Evolutionary conservation across 2,113 vertebrate species (phyloP), one percentile per base, ranked within the genome.

Genomic region (Larimichthys crocea): DNA sequence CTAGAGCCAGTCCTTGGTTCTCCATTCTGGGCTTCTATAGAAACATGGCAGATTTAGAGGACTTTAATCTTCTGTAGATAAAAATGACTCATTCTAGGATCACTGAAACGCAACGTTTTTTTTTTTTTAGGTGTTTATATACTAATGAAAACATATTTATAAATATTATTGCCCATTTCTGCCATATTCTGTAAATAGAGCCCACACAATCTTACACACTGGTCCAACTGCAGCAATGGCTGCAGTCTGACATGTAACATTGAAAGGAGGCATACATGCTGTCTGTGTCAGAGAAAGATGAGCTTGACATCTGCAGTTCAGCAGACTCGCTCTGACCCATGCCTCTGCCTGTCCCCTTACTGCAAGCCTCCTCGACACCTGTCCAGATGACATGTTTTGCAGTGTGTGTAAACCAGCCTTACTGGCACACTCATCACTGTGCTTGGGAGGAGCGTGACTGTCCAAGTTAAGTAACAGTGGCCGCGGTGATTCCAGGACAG

Each of bases 271-370:
- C 79, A 80, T 52, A 63, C 72, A 75, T 53, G 75, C 74, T 42
- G 50, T 56, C 22, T 44, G 72, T 67, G 84, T 85, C 82, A 77
- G 66, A 86, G 73, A 89, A 68, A 88, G 78, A 86, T 84, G 74
- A 84, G 52, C 48, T 50, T 91, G 86, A 90, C 88, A 87, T 91
- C 73, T 89, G 85, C 78, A 83, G 88, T 86, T 84, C 80, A 84
- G 66, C 66, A 85, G 72, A 69, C 79, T 83, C 55, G 60, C 40
- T 77, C 61, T 85, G 83, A 80, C 82, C 85, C 66, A 31, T 76
- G 75, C 48, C 70, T 83, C 52, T 63, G 61, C 68, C 79, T 74
- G 67, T 76, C 80, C 77, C 63, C 67, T 79, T 64, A 74, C 35
- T 85, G 74, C 64, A 60, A 84, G 70, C 65, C 52, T 68, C 59